phyloP scores from a whole-genome alignment of 2,888 invertebrate species.

The Metallyticus violacea region DNA sequence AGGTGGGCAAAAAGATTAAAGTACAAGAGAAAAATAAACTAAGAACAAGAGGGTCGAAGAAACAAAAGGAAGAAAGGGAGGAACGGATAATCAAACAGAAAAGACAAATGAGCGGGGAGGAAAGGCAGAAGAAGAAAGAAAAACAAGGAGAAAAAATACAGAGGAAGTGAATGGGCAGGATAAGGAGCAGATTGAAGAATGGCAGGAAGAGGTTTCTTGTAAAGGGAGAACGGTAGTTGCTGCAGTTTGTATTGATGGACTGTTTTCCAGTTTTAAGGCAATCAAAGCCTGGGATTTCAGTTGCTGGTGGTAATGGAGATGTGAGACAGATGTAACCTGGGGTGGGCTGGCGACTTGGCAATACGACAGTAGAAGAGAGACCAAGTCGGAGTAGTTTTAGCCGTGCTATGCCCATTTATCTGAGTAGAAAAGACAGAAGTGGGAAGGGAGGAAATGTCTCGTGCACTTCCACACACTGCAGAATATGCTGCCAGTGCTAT shows the following conservation, averaged over 20 bases:
- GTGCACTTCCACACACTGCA: neutral
- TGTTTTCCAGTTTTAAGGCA: neutral
- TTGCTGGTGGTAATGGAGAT: neutral
- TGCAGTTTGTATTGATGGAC: neutral
- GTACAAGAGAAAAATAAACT: no score
- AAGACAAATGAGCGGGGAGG: neutral
- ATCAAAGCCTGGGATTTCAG: neutral
- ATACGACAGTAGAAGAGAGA: neutral
- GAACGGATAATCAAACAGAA: neutral
- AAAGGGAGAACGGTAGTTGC: no score
- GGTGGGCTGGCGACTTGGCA: neutral
- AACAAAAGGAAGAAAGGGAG: no score
- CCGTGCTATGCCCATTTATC: neutral
- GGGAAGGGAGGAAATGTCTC: neutral
- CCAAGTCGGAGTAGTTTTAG: neutral
- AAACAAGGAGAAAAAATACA: neutral
- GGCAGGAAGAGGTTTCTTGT: no score
- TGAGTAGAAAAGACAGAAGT: no score
- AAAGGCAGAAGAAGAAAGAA: neutral
- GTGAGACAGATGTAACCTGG: neutral
- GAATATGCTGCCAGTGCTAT: neutral
- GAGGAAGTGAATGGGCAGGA: neutral
- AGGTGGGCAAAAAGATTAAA: no score
- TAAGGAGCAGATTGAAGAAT: neutral
- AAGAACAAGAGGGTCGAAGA: no score